Evolutionary conservation across 2,797 vertebrate species (phyloP), one percentile per base, ranked within the genome.

Genomic region (Ptychobarbus kaznakovi): DNA sequence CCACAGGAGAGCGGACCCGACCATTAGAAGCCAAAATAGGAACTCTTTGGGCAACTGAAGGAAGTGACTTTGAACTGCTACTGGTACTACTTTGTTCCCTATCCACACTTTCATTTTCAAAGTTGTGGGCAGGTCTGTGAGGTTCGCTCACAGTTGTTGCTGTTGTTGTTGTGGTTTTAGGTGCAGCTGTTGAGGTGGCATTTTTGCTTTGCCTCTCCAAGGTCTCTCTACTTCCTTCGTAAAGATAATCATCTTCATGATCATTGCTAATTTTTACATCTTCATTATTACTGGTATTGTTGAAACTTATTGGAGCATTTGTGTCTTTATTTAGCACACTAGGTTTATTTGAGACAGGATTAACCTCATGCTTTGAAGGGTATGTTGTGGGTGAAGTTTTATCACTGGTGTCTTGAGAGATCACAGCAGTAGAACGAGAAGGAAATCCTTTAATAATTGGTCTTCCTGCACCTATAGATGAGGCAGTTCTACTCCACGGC

Each of bases 331-430:
- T 90, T 25, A 88, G 91, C 66, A 91, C 74, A 75, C 91, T 90
- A 75, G 93, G 90, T 73, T 94, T 86, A 66, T 86, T 76, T 84
- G 88, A 81, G 88, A 40, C 51, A 32, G 61, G 7, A 32, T 90
- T 65, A 81, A 82, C 28, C 56, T 82, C 89, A 91, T 94, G 91
- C 80, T 95, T 89, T 75, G 92, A 81, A 16, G 90, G 92, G 63
- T 93, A 90, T 35, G 81, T 90, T 11, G 91, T 90, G 9, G 89
- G 92, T 18, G 89, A 56, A 16, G 89, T 83, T 88, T 89, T 90
- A 20, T 93, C 92, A 75, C 90, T 93, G 44, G 89, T 92, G 70
- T 95, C 94, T 88, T 94, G 94, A 74, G 93, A 92, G 32, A 89
- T 92, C 8, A 92, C 93, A 15, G 90, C 89, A 77, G 88, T 90